Conservation (phyloP, 2,113 vertebrate species). For the Corvus moneduloides region DNA sequence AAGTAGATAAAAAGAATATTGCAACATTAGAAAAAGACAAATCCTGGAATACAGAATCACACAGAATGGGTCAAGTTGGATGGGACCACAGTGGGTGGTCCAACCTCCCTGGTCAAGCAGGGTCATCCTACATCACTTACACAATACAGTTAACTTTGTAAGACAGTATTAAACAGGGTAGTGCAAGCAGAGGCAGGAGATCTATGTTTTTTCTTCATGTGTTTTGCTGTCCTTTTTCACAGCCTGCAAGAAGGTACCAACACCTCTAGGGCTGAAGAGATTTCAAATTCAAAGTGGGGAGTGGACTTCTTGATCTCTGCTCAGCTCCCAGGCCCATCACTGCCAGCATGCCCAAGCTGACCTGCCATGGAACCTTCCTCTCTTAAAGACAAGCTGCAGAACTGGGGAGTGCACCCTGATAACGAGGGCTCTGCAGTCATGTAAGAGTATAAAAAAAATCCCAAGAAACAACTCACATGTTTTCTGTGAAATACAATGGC, state of each 20-base stretch:
- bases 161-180: not conserved
- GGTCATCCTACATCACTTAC: not conserved
- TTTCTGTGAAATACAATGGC: not conserved
- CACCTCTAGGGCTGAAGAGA: not conserved
- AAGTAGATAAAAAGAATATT: not conserved
- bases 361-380: not conserved
- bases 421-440: rapidly evolving
- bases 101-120: not conserved
- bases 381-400: not conserved
- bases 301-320: not conserved
- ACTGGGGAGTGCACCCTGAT: not conserved
- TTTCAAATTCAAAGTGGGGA: not conserved
- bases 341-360: not conserved
- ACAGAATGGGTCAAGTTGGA: not conserved
- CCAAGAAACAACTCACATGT: not conserved
- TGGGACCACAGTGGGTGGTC: not conserved
- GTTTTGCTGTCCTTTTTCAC: not conserved
- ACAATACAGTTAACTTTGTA: not conserved
- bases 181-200: not conserved
- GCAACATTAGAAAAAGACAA: not conserved
- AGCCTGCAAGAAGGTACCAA: not conserved
- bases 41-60: not conserved
- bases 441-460: not conserved
- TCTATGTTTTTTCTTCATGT: not conserved
- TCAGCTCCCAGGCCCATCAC: not conserved